Evolutionary conservation across 2,888 invertebrate species (phyloP), one percentile per base, ranked within the genome.

Genomic region (Oxycera nigricornis): DNA sequence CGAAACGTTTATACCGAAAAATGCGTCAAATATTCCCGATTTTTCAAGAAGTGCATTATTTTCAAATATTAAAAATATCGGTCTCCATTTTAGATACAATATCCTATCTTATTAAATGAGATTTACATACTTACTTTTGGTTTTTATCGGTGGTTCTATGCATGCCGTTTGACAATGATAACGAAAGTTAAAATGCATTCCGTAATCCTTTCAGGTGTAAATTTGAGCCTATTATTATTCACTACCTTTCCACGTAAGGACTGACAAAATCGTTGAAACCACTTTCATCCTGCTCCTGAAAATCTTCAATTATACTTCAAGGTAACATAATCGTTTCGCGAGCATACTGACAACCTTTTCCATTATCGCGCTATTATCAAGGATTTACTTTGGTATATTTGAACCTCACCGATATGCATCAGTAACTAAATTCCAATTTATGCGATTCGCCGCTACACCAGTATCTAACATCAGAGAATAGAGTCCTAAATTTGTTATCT

Each of bases 301-400:
- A 55, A 55, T 46, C 11, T 14, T 55, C 20, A 65, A 41, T 14
- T 41, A 41, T 65, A 30, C 65, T 39, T 14, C 26, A 28, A 65
- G 65, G 65, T 41, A 41, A 65, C 65, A 41, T 65, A 65, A 65
- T 65, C 65, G 65, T 39, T 65, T 65, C 65, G 14, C 41, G n/a
- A 65, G 41, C 65, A 41, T 65, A n/a, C 20, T 24, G 17, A 55
- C 24, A 41, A 65, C 65, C 39, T 65, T 65, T 65, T 65, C 65
- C 65, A 65, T 65, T 65, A 65, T 65, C 65, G 24, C 39, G 11
- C 24, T 39, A 62, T 62, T 20, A 31, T 39, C 35, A 31, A 62
- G 35, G 62, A 39, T 35, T 31, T 59, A 30, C 9, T 20, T 28
- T n/a, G n/a, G 59, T 20, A 59, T 59, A n/a, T 59, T 59, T 59